Evolutionary conservation across 1,140 invertebrate genomes (phyloP).

Genomic region (Pollicipes pollicipes): DNA sequence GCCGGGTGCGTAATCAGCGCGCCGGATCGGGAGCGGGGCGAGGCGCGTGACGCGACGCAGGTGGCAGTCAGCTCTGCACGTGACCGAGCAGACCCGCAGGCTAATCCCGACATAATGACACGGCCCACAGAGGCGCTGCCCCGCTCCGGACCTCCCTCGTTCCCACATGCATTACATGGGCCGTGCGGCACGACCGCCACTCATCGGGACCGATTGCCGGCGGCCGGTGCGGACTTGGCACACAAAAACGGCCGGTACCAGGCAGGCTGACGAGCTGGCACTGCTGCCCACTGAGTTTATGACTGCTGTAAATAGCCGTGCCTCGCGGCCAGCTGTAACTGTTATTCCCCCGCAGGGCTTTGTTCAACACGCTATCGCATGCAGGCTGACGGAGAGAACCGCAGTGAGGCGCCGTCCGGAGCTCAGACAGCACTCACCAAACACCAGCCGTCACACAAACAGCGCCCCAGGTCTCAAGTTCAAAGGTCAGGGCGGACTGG

Average conservation of each 20-base stretch:
- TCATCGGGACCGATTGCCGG: background rate
- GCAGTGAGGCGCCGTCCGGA: too few relatives aligned
- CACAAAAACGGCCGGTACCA: background rate
- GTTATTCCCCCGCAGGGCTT: background rate
- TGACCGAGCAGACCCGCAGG: background rate
- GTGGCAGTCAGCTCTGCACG: background rate
- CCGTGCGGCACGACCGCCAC: too few relatives aligned
- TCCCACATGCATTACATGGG: background rate
- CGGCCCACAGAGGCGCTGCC: too few relatives aligned
- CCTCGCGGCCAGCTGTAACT: too few relatives aligned
- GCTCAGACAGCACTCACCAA: too few relatives aligned
- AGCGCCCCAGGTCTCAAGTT: background rate
- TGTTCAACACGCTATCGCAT: background rate
- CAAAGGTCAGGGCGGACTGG: background rate
- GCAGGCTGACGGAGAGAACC: too few relatives aligned
- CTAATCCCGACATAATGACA: background rate
- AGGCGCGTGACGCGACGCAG: background rate
- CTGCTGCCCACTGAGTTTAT: background rate
- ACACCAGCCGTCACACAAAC: background rate
- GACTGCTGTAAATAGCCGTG: background rate
- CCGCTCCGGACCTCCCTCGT: too few relatives aligned
- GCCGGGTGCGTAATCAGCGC: background rate
- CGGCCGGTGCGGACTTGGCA: too few relatives aligned
- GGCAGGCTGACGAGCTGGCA: too few relatives aligned
- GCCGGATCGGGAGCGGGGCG: background rate